These are phyloP conservation scores for Sceloporus tristichus DNA, from an alignment of 2,113 vertebrate species.

Conservation along the genomic window DNA sequence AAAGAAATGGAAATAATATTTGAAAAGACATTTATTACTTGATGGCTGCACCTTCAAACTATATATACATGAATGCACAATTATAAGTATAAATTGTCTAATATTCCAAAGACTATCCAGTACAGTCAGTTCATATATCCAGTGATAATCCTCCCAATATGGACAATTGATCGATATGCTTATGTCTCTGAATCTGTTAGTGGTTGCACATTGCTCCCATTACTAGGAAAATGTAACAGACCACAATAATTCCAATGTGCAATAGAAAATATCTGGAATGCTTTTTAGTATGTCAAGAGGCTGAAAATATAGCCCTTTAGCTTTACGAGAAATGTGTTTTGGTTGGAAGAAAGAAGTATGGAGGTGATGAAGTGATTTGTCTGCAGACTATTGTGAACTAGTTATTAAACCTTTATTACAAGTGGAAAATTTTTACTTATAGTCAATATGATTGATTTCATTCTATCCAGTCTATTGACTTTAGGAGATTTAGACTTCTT, in stretches of 20 bases:
- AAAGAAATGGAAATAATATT: too few relatives aligned
- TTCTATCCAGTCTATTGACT: constrained; percentile 1
- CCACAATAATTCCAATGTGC: not conserved
- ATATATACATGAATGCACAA: not conserved
- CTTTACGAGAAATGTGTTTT: not conserved
- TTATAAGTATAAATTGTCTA: not conserved
- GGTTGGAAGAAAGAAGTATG: not conserved
- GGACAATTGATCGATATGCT: not conserved
- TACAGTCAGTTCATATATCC: too few relatives aligned
- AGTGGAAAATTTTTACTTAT: not conserved
- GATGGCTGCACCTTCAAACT: not conserved
- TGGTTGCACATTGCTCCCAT: not conserved
- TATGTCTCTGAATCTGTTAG: not conserved
- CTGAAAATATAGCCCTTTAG: not conserved
- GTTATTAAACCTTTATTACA: not conserved
- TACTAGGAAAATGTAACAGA: not conserved
- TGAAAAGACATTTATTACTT: too few relatives aligned
- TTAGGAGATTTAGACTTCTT: not conserved
- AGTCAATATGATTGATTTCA: constrained; percentile 3
- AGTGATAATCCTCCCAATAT: too few relatives aligned
- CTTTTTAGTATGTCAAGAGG: not conserved
- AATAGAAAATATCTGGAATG: not conserved
- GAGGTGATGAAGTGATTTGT: not conserved
- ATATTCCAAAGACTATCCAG: not conserved
- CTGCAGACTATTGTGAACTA: not conserved